Base-by-base conservation (phyloP, 2,113 vertebrate genomes). In the Varanus komodoensis region DNA sequence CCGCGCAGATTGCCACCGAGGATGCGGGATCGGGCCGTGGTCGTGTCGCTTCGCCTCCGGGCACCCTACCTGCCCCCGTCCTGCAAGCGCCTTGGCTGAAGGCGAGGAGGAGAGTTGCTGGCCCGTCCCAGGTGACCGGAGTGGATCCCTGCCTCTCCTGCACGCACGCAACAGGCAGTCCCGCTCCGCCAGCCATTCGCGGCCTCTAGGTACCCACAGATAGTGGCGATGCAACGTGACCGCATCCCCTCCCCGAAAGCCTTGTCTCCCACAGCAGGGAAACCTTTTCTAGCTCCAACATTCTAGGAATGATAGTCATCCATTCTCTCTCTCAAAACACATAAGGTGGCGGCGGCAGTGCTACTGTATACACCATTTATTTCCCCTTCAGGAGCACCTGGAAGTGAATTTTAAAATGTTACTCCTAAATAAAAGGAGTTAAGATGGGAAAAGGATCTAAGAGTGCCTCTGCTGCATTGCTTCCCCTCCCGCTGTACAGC, bases 61-160 rank as follows among this genome's bases (percentile, higher is more conserved):
- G 11, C 32, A 32, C 11, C 52, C 4, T n/a, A 27, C 34, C 6
- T 12, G 1, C 44, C 1, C 4, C 29, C 19, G 1, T 0, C 12
- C 27, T 25, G 34, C 6, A 34, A 27, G 34, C 25, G 14, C 32
- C 34, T 8, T 19, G 89, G 29, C 67, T 8, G 77, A 44, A 48
- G 27, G 34, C 23, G 48, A 52, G 29, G 19, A 52, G 25, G 29
- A 78, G 27, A 32, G 2, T 32, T 8, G 14, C 44, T 61, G 12
- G 15, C 11, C 6, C 6, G 2, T 1, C 67, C 44, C 15, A 12
- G 75, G 21, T 9, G 71, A 12, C 38, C 27, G 17, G 8, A 34
- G 19, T 23, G 0, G 11, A 1, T 48, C 8, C 6, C 11, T 25
- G 2, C 25, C 71, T 38, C 9, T 23, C 34, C 17, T 23, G 6